A percentile compares a stretch with the other conserved stretches of the same genome.
Evolutionary conservation across 1,140 invertebrate species (phyloP).

Genomic region (Ladona fulva): DNA sequence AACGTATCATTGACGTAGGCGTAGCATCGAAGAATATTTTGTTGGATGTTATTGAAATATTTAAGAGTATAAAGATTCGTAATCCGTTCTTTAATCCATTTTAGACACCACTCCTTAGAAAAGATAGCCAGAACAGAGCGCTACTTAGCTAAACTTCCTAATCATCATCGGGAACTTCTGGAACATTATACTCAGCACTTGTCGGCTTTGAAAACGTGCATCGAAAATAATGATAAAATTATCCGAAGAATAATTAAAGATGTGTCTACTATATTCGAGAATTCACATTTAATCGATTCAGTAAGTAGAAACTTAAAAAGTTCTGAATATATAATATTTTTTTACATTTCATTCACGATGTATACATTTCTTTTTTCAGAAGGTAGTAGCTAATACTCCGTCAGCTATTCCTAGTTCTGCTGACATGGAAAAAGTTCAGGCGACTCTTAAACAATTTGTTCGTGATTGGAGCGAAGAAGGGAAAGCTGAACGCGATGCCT

Average conservation of each 20-base stretch:
- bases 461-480: slow-evolving; percentile 90
- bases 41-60: no score
- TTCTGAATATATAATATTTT: no score
- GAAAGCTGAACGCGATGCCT: slow-evolving; percentile 67
- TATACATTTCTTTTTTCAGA: slow-evolving; percentile 26
- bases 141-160: slow-evolving; percentile 63
- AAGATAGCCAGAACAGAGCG: slow-evolving; percentile 62
- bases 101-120: slow-evolving; percentile 34
- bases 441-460: slow-evolving; percentile 89
- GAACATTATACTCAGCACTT: slow-evolving; percentile 67
- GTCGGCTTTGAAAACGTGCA: slow-evolving; percentile 59
- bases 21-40: slow-evolving; percentile 18
- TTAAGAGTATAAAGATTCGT: no score
- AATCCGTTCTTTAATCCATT: slow-evolving; percentile 3
- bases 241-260: slow-evolving; percentile 76
- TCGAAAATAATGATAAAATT: slow-evolving; percentile 76
- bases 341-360: no score
- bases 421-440: slow-evolving; percentile 80
- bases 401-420: slow-evolving; percentile 26
- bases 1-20: not conserved
- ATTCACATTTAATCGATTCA: slow-evolving; percentile 45
- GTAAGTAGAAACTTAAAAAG: no score
- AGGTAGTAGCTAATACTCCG: slow-evolving; percentile 30
- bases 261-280: slow-evolving; percentile 76
- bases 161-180: slow-evolving; percentile 65